A percentile compares a stretch with the other conserved stretches of the same genome.
These are phyloP conservation scores for Campopleginae sp. DNA, from an alignment of 2,888 invertebrate species.

Conservation along the genomic window DNA sequence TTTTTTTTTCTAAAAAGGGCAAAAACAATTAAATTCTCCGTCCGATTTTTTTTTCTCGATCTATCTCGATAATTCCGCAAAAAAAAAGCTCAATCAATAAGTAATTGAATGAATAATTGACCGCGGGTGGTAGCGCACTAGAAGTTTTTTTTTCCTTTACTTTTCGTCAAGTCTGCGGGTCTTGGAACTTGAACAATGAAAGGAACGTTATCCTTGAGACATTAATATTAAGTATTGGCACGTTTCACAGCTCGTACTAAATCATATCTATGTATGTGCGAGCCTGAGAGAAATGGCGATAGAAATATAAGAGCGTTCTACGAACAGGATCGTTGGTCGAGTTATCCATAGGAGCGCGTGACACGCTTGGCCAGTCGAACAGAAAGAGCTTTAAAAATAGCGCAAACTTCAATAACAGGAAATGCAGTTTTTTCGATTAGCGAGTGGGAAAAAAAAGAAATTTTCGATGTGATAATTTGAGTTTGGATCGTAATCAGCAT, in stretches of 20 bases:
- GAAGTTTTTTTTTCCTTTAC: background rate
- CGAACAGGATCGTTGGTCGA: slow-evolving; percentile 43
- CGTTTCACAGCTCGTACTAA: slow-evolving; percentile 14
- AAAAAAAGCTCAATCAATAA: background rate
- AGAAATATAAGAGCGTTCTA: slow-evolving; percentile 42
- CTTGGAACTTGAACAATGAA: background rate
- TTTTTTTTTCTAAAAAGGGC: background rate
- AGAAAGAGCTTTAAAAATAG: slow-evolving; percentile 37
- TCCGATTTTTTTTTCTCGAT: background rate
- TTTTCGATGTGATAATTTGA: background rate
- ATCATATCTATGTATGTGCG: slow-evolving; percentile 17
- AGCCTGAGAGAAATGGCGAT: background rate
- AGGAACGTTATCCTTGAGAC: slow-evolving; percentile 19
- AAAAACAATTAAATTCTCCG: background rate
- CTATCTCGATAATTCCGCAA: background rate
- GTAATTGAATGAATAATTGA: background rate
- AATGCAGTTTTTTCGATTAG: slow-evolving; percentile 10
- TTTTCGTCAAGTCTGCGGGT: too few species aligned
- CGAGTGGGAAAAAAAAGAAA: background rate
- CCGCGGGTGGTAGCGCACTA: too few species aligned
- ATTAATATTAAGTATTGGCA: slow-evolving; percentile 19
- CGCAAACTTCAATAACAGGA: slow-evolving; percentile 53
- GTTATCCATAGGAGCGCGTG: slow-evolving; percentile 32
- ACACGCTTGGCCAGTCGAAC: slow-evolving; percentile 45
- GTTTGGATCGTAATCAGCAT: background rate